phyloP scores from a whole-genome alignment of 2,888 invertebrate genomes.

The Patella caerulea region DNA sequence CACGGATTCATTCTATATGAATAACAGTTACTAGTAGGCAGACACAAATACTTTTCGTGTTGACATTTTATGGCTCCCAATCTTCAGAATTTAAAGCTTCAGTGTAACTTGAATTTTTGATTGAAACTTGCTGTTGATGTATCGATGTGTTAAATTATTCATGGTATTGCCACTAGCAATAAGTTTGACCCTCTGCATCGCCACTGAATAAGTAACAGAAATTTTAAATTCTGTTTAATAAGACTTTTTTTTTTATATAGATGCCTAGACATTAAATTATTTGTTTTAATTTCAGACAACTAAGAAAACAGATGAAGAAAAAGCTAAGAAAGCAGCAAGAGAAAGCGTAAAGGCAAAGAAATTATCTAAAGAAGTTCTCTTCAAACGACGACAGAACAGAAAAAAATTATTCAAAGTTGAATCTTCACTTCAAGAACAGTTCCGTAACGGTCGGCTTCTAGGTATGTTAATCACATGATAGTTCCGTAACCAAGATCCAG shows the following conservation, averaged over 20 bases:
- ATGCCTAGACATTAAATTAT: no score
- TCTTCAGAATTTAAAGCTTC: no score
- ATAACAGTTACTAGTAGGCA: conserved; percentile 10
- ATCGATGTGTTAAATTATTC: no score
- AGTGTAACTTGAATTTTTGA: no score
- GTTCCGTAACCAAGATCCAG: neutral
- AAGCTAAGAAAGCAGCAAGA: conserved; percentile 79
- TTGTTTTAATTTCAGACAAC: conserved; percentile 70
- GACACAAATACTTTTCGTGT: neutral
- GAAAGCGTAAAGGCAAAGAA: neutral
- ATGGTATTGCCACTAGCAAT: neutral
- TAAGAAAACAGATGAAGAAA: conserved; percentile 94
- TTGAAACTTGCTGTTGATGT: no score
- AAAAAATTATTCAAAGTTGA: conserved; percentile 95
- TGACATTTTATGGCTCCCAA: neutral
- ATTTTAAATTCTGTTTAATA: neutral
- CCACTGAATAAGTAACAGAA: neutral
- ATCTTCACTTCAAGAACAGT: conserved; percentile 93
- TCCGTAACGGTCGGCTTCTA: conserved; percentile 93
- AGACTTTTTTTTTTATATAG: no score
- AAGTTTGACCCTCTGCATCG: neutral
- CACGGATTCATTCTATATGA: neutral
- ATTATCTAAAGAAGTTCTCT: neutral
- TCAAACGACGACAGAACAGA: conserved; percentile 68
- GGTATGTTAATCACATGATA: conserved; percentile 77